A percentile compares a stretch with the other conserved stretches of the same genome.
These are phyloP conservation scores for Anniella stebbinsi DNA, from an alignment of 2,797 vertebrate genomes.

Conservation along the genomic window DNA sequence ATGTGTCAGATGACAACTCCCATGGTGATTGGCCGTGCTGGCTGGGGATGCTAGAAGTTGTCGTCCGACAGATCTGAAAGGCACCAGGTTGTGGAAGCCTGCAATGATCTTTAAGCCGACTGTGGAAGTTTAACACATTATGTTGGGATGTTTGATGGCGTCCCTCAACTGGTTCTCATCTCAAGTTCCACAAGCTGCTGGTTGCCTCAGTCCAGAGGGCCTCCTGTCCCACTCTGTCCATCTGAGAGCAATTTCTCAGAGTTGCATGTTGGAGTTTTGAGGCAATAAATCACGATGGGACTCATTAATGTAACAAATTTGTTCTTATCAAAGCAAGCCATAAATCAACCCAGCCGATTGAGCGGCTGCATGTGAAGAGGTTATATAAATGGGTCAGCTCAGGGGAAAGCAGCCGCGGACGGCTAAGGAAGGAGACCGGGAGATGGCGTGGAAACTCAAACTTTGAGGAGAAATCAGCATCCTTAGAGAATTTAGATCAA, in stretches of 20 bases:
- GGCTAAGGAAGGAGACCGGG: not conserved
- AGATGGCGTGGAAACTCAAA: not conserved
- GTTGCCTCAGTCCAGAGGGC: not conserved
- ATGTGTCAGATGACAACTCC: no score
- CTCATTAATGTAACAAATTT: constrained; percentile 26
- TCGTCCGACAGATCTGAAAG: no score
- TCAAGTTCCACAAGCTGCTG: not conserved
- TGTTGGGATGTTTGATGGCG: not conserved
- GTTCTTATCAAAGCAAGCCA: constrained; percentile 30
- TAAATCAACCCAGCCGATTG: not conserved
- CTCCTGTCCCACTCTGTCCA: not conserved
- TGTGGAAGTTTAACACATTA: not conserved
- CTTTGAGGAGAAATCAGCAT: no score
- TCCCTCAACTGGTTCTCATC: not conserved
- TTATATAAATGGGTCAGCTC: not conserved
- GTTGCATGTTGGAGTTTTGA: not conserved
- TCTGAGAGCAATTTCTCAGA: constrained; percentile 5
- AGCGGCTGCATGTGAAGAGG: not conserved
- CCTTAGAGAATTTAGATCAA: not conserved
- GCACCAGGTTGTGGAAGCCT: no score
- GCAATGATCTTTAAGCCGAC: no score
- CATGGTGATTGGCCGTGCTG: no score
- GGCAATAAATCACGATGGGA: constrained; percentile 13
- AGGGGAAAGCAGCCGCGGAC: not conserved
- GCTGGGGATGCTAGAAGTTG: no score